Base-by-base conservation (phyloP, 2,113 vertebrate species). In the Echinops telfairi region DNA sequence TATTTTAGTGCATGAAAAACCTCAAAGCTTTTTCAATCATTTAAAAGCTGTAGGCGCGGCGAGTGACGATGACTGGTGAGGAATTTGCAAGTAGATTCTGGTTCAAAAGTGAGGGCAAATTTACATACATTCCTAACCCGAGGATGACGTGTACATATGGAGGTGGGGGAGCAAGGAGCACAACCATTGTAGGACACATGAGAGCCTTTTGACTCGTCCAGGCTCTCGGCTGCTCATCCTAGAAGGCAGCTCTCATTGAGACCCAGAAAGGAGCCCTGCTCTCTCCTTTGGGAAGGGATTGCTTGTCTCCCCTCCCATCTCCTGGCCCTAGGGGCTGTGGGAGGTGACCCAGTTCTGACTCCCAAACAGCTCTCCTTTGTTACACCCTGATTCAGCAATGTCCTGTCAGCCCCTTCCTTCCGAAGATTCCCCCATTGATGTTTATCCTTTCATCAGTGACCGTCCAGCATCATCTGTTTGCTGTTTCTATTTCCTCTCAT, bases 171-270 rank as follows among this genome's bases (percentile, higher is more conserved):
- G 36, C 23, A 22, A 4, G 66, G 12, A 68, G 29, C 27, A 68
- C 29, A 47, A 0, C 10, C 1, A 25, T 47, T 47, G 20, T 8
- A 11, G 25, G 6, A 1, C 4, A 7, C 22, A 27, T 8, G 38
- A 20, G 64, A 14, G 75, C 27, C 88, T 71, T 31, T 53, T 10
- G 43, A 20, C 27, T 3, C 1, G 0, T 53, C 47, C 15, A 77
- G 25, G 12, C 64, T 15, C 27, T 80, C 73, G 60, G 86, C 43
- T 23, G 76, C 53, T 64, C 70, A 14, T 29, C 47, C 43, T 31
- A 20, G 29, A 81, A 66, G 29, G 8, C 38, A 43, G 4, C 16
- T 53, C 5, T 6, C 47, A 53, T 9, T 53, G 47, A 8, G 4
- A 53, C 19, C 57, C 64, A 15, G 22, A 36, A 40, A 22, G 38